A percentile compares a stretch with the other conserved stretches of the same genome.
These are phyloP conservation scores for Platichthys flesus DNA, from an alignment of 2,113 vertebrate genomes.

Conservation along the genomic window DNA sequence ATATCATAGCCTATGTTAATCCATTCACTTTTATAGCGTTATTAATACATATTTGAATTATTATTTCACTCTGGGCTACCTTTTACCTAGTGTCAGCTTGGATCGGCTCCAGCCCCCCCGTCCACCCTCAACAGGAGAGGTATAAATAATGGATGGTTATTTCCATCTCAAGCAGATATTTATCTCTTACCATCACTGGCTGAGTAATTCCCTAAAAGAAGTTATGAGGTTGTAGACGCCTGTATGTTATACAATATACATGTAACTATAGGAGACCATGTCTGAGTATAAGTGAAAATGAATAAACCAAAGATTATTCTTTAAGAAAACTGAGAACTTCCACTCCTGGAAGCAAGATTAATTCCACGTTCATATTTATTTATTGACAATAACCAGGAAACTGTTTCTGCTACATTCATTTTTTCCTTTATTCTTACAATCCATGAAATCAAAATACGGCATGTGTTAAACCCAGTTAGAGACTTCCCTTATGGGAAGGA, in stretches of 20 bases:
- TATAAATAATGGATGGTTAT: neutral
- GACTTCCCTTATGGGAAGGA: slow-evolving; percentile 27
- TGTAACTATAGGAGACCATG: no score
- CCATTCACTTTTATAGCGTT: neutral
- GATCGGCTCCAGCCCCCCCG: neutral
- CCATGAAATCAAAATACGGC: slow-evolving; percentile 13
- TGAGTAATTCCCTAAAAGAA: no score
- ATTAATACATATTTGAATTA: neutral
- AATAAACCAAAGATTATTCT: no score
- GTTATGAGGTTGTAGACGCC: neutral
- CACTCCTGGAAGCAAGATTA: no score
- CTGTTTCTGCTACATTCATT: neutral
- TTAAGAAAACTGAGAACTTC: no score
- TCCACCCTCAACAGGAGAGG: neutral
- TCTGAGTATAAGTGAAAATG: no score
- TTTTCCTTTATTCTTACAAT: neutral
- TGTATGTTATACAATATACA: neutral
- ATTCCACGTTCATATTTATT: no score
- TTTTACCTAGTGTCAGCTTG: neutral
- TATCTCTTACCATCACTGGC: neutral
- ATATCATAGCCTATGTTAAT: neutral
- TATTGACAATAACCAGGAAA: neutral
- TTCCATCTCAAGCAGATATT: no score
- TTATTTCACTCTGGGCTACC: neutral
- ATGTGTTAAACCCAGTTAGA: neutral